Conservation (phyloP, 2,888 invertebrate genomes). For the Ichneumoninae sp. region DNA sequence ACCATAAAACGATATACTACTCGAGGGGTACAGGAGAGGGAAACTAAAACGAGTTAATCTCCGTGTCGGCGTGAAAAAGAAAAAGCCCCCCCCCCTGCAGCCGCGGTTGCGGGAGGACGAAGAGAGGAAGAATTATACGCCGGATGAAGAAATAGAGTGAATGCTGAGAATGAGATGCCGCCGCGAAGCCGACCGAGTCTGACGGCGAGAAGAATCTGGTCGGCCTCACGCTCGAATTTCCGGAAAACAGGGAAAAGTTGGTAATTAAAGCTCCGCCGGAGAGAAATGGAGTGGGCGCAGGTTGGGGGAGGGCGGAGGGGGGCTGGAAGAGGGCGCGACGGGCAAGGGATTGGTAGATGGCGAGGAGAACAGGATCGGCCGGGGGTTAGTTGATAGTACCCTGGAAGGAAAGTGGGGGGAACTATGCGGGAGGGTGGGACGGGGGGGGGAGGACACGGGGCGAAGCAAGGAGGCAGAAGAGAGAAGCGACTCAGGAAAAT, state of each 20-base stretch:
- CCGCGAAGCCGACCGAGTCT: constrained; percentile 46
- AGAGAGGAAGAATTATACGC: constrained; percentile 58
- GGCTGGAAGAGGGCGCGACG: constrained; percentile 30
- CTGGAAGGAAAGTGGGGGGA: constrained; percentile 46
- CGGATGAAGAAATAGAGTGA: constrained; percentile 65
- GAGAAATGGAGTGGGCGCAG: constrained; percentile 58
- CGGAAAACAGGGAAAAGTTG: constrained; percentile 80
- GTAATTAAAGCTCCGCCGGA: constrained; percentile 79
- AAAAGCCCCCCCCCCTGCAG: constrained; percentile 30
- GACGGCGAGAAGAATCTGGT: constrained; percentile 74
- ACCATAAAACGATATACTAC: neutral
- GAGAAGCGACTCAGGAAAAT: constrained; percentile 79
- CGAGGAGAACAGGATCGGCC: constrained; percentile 64
- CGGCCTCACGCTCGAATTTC: constrained; percentile 75
- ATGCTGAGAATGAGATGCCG: constrained; percentile 53
- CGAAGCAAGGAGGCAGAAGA: constrained; percentile 51
- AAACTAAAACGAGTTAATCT: constrained; percentile 37
- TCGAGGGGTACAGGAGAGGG: neutral
- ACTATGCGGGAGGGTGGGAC: constrained; percentile 21
- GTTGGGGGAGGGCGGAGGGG: constrained; percentile 39
- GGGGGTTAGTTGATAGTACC: constrained; percentile 67
- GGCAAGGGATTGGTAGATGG: constrained; percentile 61
- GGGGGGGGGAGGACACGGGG: constrained; percentile 64
- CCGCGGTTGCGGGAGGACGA: neutral
- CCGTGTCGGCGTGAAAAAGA: constrained; percentile 42